Conservation (phyloP, 1,140 invertebrate genomes). For the Hycleus cichorii region DNA sequence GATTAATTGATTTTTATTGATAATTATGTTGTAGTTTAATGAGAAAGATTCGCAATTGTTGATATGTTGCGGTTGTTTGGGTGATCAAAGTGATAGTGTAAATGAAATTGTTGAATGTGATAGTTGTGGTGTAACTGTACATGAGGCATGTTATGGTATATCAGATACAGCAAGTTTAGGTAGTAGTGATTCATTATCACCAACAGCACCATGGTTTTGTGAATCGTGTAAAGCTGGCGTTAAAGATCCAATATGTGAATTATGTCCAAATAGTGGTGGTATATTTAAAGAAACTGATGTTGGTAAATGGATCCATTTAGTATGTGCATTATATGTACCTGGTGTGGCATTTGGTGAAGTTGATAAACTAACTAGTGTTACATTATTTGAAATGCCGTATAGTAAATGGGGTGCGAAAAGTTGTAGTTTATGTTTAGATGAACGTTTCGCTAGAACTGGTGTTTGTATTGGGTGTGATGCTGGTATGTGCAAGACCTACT, state of each 20-base stretch:
- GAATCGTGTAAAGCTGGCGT: conserved; percentile 93
- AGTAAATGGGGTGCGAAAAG: conserved; percentile 88
- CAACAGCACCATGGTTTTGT: conserved; percentile 97
- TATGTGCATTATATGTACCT: conserved; percentile 56
- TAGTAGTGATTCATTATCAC: conserved; percentile 83
- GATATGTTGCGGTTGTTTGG: conserved; percentile 90
- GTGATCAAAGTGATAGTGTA: conserved; percentile 83
- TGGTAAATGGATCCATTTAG: conserved; percentile 95
- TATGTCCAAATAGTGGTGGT: conserved; percentile 84
- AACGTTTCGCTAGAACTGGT: conserved; percentile 78
- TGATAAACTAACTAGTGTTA: conserved; percentile 75
- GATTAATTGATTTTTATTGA: no score
- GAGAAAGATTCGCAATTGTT: conserved; percentile 46
- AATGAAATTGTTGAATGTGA: conserved; percentile 98
- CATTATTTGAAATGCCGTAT: conserved; percentile 93
- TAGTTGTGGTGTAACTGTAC: conserved; percentile 89
- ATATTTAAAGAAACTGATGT: conserved; percentile 96
- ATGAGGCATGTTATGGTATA: conserved; percentile 96
- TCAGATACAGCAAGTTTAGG: conserved; percentile 85
- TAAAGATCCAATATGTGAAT: conserved; percentile 75
- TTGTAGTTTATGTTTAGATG: conserved; percentile 82
- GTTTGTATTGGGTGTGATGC: conserved; percentile 96
- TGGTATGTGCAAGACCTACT: conserved; percentile 94
- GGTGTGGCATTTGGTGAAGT: conserved; percentile 93
- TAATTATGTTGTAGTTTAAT: conserved; percentile 25